Conservation (phyloP, 2,797 vertebrate species). For the Onychomys leucogaster region DNA sequence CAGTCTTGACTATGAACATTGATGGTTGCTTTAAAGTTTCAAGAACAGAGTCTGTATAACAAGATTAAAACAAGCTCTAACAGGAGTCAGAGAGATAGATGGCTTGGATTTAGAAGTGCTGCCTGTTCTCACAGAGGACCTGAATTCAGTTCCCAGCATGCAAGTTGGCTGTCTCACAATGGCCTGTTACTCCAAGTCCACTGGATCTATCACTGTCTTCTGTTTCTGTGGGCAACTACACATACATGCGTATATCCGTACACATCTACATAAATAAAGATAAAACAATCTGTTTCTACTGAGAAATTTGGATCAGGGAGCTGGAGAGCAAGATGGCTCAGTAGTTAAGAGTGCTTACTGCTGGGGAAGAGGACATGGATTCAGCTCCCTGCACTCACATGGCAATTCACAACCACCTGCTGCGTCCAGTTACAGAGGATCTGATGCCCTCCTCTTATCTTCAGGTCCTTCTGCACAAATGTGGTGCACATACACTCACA, state of each 20-base stretch:
- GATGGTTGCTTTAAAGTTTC: background rate
- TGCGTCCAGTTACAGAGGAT: background rate
- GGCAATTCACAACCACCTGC: background rate
- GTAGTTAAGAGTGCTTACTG: background rate
- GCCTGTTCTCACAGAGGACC: background rate
- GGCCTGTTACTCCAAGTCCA: too few relatives aligned
- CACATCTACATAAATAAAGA: background rate
- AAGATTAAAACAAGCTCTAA: background rate
- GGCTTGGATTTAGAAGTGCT: background rate
- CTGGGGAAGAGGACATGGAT: background rate
- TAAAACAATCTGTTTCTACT: background rate
- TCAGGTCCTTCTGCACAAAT: background rate
- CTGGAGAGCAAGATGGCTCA: background rate
- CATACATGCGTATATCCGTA: background rate
- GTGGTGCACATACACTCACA: too few relatives aligned
- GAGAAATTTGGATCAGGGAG: background rate
- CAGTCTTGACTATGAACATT: background rate
- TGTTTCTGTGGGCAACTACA: too few relatives aligned
- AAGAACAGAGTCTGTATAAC: background rate
- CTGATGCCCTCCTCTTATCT: background rate
- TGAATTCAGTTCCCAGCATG: background rate
- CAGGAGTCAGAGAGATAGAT: background rate
- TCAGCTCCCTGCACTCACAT: too few relatives aligned
- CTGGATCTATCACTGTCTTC: background rate
- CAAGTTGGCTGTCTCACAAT: background rate